Evolutionary conservation across 2,113 vertebrate genomes (phyloP).

Genomic region (Chauna torquata): DNA sequence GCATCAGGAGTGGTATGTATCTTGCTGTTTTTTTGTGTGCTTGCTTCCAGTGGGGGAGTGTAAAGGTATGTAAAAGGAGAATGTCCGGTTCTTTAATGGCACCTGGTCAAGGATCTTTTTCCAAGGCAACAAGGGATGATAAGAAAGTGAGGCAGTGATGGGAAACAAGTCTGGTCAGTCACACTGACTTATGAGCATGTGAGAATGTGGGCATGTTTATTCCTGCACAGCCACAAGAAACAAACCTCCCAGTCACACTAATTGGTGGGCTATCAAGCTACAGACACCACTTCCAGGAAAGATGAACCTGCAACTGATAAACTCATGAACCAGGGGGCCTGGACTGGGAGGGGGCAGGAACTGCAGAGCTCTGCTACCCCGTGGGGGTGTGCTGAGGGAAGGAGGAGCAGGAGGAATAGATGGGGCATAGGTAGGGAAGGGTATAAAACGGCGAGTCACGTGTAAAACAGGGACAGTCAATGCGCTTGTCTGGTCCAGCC

Average conservation of each 20-base stretch:
- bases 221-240: not conserved
- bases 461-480: not conserved
- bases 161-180: not conserved
- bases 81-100: not conserved
- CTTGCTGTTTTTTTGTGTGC: not conserved
- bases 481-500: not conserved
- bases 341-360: not conserved
- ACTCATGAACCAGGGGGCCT: not conserved
- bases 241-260: not conserved
- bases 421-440: not conserved
- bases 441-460: not conserved
- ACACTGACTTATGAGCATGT: not conserved
- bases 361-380: not conserved
- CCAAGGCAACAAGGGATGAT: not conserved
- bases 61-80: not conserved
- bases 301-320: not conserved
- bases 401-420: not conserved
- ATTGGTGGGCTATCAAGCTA: not conserved
- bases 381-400: not conserved
- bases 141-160: not conserved
- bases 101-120: not conserved
- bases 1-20: not conserved
- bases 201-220: not conserved
- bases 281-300: not conserved
- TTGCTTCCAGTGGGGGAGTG: not conserved